Evolutionary conservation across 2,113 vertebrate genomes (phyloP).

Genomic region (Capricornis sumatraensis): DNA sequence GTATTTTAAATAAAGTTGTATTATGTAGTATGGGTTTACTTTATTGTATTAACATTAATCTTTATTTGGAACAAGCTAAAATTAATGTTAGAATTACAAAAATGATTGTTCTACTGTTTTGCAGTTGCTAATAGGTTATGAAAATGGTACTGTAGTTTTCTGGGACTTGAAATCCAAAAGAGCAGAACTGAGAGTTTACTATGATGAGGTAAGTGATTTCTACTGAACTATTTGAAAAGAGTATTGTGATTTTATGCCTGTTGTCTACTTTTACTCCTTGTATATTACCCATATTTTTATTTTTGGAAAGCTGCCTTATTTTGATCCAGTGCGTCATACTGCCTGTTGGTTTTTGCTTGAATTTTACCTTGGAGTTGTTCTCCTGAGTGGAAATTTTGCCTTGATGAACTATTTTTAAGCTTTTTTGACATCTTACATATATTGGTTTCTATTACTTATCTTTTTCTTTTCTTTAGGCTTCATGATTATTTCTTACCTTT

Average conservation of each 20-base stretch:
- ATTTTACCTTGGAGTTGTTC: neutral
- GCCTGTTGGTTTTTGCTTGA: neutral
- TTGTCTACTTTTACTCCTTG: constrained; percentile 10
- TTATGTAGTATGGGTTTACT: neutral
- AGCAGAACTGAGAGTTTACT: constrained; percentile 95
- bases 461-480: neutral
- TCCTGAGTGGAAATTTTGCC: constrained; percentile 9
- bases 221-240: constrained; percentile 11
- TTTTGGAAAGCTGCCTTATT: neutral
- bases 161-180: constrained; percentile 96
- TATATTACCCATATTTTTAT: constrained; percentile 9
- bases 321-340: neutral
- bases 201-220: constrained; percentile 92
- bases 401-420: neutral
- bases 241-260: neutral
- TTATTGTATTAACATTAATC: constrained; percentile 23
- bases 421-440: neutral
- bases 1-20: neutral
- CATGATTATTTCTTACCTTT: neutral
- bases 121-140: constrained; percentile 96
- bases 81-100: constrained; percentile 41
- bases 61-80: constrained; percentile 29
- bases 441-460: neutral
- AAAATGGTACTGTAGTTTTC: constrained; percentile 95
- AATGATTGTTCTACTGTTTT: constrained; percentile 63